These are phyloP conservation scores for Eurypyga helias DNA, from an alignment of 2,113 vertebrate genomes.

Conservation along the genomic window DNA sequence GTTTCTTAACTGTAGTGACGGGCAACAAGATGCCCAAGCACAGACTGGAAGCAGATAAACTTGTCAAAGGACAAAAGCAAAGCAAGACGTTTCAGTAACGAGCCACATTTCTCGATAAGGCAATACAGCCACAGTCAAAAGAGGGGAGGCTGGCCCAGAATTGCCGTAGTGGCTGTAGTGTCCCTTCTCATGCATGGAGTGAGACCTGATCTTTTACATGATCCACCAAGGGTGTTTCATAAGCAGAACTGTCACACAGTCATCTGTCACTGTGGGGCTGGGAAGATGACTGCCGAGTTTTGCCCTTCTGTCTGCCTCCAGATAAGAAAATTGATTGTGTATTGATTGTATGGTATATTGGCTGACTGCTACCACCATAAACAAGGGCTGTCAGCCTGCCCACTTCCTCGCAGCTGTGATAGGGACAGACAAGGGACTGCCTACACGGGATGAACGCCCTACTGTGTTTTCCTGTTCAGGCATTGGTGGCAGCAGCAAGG, in stretches of 20 bases:
- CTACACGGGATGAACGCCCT: fast-evolving
- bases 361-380: background rate
- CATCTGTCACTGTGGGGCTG: background rate
- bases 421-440: too few relatives aligned
- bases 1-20: background rate
- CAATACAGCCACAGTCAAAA: background rate
- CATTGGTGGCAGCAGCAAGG: background rate
- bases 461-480: fast-evolving
- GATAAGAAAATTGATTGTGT: background rate
- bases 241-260: background rate
- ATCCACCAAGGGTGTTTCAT: background rate
- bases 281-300: background rate
- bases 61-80: background rate
- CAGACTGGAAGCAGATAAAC: background rate
- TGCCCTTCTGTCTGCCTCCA: background rate
- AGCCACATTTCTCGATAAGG: background rate
- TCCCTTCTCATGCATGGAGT: background rate
- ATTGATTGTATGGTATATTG: background rate
- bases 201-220: background rate
- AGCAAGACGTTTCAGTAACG: background rate
- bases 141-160: background rate
- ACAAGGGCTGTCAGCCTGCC: background rate
- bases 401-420: background rate
- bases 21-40: background rate
- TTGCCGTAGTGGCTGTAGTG: background rate